phyloP scores from a whole-genome alignment of 1,140 invertebrate genomes.

The Lycorma delicatula region DNA sequence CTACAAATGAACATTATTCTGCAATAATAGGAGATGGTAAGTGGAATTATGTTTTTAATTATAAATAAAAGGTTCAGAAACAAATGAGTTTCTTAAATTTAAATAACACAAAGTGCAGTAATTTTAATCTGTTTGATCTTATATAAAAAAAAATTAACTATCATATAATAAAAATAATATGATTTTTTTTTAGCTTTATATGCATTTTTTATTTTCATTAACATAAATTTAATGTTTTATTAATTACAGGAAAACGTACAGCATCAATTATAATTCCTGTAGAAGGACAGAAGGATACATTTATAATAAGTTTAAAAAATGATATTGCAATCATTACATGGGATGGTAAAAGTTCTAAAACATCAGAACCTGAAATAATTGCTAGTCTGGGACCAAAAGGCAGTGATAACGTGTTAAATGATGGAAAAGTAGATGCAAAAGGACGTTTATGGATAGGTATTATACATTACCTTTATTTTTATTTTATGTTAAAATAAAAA shows the following conservation, averaged over 20 bases:
- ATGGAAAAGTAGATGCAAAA: constrained; percentile 71
- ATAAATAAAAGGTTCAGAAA: too few species aligned
- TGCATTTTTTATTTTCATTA: too few species aligned
- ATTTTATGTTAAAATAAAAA: too few species aligned
- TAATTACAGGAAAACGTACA: background rate
- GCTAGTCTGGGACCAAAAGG: background rate
- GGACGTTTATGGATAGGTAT: constrained; percentile 67
- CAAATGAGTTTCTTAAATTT: too few species aligned
- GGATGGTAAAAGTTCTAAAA: constrained; percentile 17
- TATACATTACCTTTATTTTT: too few species aligned
- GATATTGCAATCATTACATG: constrained; percentile 20
- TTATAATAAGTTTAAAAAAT: background rate
- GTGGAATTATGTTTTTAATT: too few species aligned
- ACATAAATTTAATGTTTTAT: too few species aligned
- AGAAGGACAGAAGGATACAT: background rate
- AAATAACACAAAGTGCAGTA: too few species aligned
- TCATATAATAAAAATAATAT: too few species aligned
- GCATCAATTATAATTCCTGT: constrained; percentile 1
- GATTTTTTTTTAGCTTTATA: too few species aligned
- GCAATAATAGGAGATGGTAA: constrained; percentile 18
- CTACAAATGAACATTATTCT: constrained; percentile 36
- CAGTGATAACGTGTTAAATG: constrained; percentile 49
- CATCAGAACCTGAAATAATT: background rate
- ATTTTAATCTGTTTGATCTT: too few species aligned
- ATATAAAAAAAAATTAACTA: too few species aligned